Evolutionary conservation across 2,113 vertebrate genomes (phyloP).

Genomic region (Actinemys pallida): DNA sequence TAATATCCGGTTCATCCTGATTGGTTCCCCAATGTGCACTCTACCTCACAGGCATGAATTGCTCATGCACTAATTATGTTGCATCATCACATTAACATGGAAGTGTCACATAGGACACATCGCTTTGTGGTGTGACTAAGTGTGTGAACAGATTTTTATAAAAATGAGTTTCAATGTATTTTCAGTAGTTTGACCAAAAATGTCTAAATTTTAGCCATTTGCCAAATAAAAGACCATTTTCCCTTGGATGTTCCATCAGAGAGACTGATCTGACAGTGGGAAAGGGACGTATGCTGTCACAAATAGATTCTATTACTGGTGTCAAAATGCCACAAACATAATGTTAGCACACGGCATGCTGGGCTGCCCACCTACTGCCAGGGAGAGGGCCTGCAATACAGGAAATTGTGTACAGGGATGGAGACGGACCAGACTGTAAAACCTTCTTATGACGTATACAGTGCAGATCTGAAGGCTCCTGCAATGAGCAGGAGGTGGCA

Average conservation of each 20-base stretch:
- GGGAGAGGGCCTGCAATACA: not conserved
- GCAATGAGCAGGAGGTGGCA: accelerated
- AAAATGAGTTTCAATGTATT: slow-evolving; percentile 1
- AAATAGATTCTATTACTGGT: not conserved
- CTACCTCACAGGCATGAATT: slow-evolving; percentile 38
- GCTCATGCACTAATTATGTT: slow-evolving; percentile 18
- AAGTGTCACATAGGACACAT: not conserved
- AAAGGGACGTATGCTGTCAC: not conserved
- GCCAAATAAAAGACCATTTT: not conserved
- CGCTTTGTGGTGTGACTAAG: slow-evolving; percentile 9
- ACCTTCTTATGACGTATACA: not conserved
- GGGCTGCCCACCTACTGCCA: not conserved
- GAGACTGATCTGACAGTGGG: not conserved
- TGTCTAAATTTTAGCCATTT: not conserved
- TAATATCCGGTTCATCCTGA: not conserved
- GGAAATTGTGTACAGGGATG: not conserved
- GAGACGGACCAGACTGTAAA: not conserved
- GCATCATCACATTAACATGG: slow-evolving; percentile 31
- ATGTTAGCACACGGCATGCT: not conserved
- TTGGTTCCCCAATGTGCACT: not conserved
- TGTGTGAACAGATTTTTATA: slow-evolving; percentile 47
- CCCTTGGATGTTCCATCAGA: not conserved
- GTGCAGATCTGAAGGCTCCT: not conserved
- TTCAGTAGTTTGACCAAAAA: slow-evolving; percentile 54
- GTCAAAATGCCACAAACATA: not conserved